Base-by-base conservation (phyloP, 2,888 invertebrate species). In the Heliconius aoede region DNA sequence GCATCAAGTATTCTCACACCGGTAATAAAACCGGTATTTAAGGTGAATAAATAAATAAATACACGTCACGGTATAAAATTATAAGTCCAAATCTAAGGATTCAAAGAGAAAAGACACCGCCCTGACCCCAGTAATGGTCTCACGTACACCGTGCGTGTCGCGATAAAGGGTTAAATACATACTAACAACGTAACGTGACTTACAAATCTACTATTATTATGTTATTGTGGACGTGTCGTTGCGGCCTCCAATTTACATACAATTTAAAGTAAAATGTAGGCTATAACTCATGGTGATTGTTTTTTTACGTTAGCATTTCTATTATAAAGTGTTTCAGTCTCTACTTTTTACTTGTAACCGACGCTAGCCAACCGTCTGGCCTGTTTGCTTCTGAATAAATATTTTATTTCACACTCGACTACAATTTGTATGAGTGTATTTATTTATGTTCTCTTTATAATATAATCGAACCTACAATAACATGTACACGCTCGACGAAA, bases 91-190 rank as follows among this genome's bases (percentile, higher is more conserved):
- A 73, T 80, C 80, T 79, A 79, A 81, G 79, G 81, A 80, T 80
- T 80, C 77, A 79, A 79, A 78, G 81, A 80, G 82, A 86, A 84
- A 84, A 78, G 88, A 89, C 87, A 82, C 84, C 83, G 84, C 81
- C 84, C 84, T 89, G 90, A 89, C 91, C 92, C 91, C 84, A 82
- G 88, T 93, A 94, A 93, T 91, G 93, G 90, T 92, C 92, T 91
- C 94, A 93, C 94, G 94, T 93, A 88, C 93, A 89, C 90, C 89
- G 92, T 93, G 93, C 94, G 93, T 93, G 93, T 89, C 88, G 88
- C 90, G 94, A 94, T 94, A 93, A 94, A 94, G 94, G 94, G 94
- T 94, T 94, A 94, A 94, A 92, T 93, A 93, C 91, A 92, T 89
- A 92, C 92, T 93, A 93, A 94, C 93, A 92, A 92, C 92, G 90